These are phyloP conservation scores for Pleuronectes platessa DNA, from an alignment of 2,113 vertebrate species.

Conservation along the genomic window DNA sequence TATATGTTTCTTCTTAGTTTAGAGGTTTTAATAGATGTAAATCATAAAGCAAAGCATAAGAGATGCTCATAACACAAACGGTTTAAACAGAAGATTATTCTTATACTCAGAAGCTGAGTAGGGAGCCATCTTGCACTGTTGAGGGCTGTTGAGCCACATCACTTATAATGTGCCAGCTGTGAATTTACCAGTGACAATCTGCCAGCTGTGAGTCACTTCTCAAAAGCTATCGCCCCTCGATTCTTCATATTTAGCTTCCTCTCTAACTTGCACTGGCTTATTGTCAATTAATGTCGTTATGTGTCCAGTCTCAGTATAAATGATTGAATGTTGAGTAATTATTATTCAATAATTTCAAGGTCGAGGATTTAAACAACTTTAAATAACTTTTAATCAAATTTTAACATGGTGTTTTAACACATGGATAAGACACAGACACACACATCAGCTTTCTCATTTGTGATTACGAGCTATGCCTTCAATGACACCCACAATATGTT, in stretches of 20 bases:
- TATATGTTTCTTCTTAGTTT: neutral
- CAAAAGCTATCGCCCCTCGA: neutral
- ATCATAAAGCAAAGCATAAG: neutral
- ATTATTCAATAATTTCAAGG: neutral
- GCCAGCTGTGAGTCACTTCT: constrained; percentile 15
- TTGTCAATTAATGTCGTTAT: constrained; percentile 12
- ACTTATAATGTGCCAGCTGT: constrained; percentile 21
- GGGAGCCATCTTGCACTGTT: neutral
- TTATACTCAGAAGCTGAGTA: constrained; percentile 22
- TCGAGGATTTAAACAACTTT: neutral
- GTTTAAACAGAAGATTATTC: constrained; percentile 27
- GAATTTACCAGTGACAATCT: constrained; percentile 19
- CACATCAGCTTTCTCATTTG: constrained; percentile 1
- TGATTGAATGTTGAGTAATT: neutral
- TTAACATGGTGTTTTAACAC: neutral
- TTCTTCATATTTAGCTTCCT: constrained; percentile 1
- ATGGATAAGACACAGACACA: neutral
- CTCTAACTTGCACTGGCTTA: neutral
- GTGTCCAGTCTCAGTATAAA: neutral
- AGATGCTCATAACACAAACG: neutral
- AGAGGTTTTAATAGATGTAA: neutral
- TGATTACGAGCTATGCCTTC: constrained; percentile 11
- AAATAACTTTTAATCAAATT: too few relatives aligned
- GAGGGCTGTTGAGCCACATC: constrained; percentile 20
- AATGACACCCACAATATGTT: constrained; percentile 26